These are phyloP conservation scores for Lithophane socia DNA, from an alignment of 2,888 invertebrate genomes.

Conservation along the genomic window DNA sequence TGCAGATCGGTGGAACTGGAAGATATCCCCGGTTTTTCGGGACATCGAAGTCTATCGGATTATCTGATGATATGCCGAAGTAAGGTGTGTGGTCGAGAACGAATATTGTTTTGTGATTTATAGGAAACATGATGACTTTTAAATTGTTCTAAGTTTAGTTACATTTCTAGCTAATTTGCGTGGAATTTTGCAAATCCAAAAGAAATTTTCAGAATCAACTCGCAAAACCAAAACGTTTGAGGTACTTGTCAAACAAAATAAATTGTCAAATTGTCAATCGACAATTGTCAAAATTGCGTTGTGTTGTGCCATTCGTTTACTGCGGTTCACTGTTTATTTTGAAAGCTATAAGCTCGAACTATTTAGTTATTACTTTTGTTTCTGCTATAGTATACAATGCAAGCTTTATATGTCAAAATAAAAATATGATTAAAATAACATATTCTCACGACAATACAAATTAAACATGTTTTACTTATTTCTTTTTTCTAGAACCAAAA, in stretches of 20 bases:
- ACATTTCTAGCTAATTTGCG: constrained; percentile 2
- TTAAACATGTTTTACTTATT: too few relatives aligned
- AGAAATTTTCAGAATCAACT: not conserved
- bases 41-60: constrained; percentile 95
- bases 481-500: not conserved
- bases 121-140: constrained; percentile 90
- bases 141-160: not conserved
- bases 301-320: too few relatives aligned
- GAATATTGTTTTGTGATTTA: constrained; percentile 98
- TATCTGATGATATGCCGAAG: constrained; percentile 96
- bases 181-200: not conserved
- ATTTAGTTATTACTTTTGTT: too few relatives aligned
- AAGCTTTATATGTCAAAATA: too few relatives aligned
- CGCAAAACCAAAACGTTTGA: not conserved
- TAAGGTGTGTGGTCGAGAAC: constrained; percentile 98
- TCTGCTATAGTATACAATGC: too few relatives aligned
- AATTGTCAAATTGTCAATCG: too few relatives aligned
- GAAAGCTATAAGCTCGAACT: too few relatives aligned
- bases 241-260: too few relatives aligned
- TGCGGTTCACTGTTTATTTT: too few relatives aligned
- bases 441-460: not conserved
- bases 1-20: constrained; percentile 95
- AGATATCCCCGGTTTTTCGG: constrained; percentile 93
- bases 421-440: not conserved
- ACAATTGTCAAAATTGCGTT: too few relatives aligned